Base-by-base conservation (phyloP, 2,888 invertebrate species). In the Ophion slaviceki region DNA sequence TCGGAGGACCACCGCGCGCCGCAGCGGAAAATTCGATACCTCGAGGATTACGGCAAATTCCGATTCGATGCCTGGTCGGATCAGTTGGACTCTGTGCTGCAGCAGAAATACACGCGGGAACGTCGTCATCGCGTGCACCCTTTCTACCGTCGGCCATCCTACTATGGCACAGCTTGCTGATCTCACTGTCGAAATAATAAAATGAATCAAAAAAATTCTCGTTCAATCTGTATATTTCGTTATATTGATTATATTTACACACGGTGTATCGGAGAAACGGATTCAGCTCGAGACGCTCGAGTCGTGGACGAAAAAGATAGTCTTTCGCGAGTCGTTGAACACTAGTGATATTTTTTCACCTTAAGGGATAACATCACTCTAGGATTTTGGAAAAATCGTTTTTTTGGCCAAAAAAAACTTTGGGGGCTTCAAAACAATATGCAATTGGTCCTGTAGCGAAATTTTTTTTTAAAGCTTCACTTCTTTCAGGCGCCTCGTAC, bases 91-190 rank as follows among this genome's bases (percentile, higher is more conserved):
- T 87, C 76, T 40, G 80, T 88, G 11, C 80, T 91, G 71, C 88
- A 89, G 28, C 80, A 89, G 66, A 91, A 90, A 66, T 89, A 91
- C 80, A 68, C 88, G 11, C 86, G 88, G 20, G 89, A 90, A 87
- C 87, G 87, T 11, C 89, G 88, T 6, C 84, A 89, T 45, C 88
- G 85, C 24, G 87, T 88, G 20, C 86, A 84, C 47, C 90, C 89
- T 14, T 88, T 88, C 70, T 91, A 90, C 61, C 89, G 88, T 84
- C 89, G 89, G 76, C 88, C 90, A 10, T 72, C 85, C 7, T 90
- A 89, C 76, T 89, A 88, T 5, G 87, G 88, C 11, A 68, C 59
- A 45, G 75, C 82, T 40, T 82, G 14, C 0, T 36, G 72, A 83
- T 47, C 71, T 87, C 68, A 82, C 36, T 79, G 11, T 59, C 40